Percentiles rank a stretch among this genome's conserved stretches.
These are phyloP conservation scores for Drosophila setosimentum DNA, from an alignment of 2,888 invertebrate genomes.

Conservation along the genomic window DNA sequence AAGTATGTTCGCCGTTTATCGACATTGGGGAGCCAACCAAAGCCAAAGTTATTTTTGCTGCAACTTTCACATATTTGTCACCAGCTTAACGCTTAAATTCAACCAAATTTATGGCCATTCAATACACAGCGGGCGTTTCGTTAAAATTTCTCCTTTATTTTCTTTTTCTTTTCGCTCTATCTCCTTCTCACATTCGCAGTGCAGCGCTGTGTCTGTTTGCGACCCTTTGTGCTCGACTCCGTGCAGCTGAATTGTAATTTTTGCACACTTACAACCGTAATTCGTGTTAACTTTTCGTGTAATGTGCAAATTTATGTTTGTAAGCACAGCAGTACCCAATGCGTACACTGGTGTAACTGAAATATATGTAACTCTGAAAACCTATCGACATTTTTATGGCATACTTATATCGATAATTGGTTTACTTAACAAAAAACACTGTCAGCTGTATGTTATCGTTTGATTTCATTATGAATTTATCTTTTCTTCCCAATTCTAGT, in stretches of 20 bases:
- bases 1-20: constrained; percentile 6
- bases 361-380: not conserved
- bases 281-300: constrained; percentile 80
- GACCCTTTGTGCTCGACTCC: constrained; percentile 20
- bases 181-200: not conserved
- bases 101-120: constrained; percentile 64
- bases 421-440: not conserved
- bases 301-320: constrained; percentile 77
- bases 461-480: not conserved
- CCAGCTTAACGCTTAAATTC: constrained; percentile 59
- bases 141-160: not conserved
- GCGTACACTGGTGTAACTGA: not conserved
- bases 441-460: not conserved
- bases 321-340: constrained; percentile 10
- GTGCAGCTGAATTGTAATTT: constrained; percentile 71
- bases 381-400: not conserved
- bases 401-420: not conserved
- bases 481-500: not conserved
- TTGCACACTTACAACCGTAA: constrained; percentile 78
- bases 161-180: not conserved
- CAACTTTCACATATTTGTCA: constrained; percentile 51
- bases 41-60: constrained; percentile 30
- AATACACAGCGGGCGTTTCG: constrained; percentile 48
- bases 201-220: constrained; percentile 10
- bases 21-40: constrained; percentile 8